Evolutionary conservation across 2,888 invertebrate genomes (phyloP).

Genomic region (Dermolepida albohirtum): DNA sequence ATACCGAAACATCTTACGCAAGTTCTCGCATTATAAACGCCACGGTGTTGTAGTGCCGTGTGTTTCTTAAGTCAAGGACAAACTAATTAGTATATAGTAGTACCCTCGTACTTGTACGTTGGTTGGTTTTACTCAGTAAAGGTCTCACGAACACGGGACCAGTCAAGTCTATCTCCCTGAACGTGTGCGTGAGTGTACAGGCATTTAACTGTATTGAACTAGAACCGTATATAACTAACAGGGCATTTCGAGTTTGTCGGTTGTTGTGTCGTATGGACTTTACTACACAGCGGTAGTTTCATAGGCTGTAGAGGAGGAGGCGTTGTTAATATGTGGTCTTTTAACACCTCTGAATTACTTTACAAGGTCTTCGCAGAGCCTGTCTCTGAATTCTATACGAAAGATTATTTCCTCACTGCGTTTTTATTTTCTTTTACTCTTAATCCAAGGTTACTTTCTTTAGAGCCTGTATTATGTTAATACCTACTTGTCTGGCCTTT

Average conservation of each 20-base stretch:
- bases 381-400: conserved; percentile 6
- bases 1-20: conserved; percentile 42
- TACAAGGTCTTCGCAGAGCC: conserved; percentile 19
- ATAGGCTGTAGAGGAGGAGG: conserved; percentile 5
- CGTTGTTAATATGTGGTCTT: conserved; percentile 27
- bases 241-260: conserved; percentile 18
- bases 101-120: conserved; percentile 39
- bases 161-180: not conserved
- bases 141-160: not conserved
- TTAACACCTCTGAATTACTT: conserved; percentile 30
- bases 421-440: conserved; percentile 19
- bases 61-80: conserved; percentile 39
- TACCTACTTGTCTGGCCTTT: conserved; percentile 1
- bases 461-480: conserved; percentile 9
- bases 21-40: conserved; percentile 36
- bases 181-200: not conserved
- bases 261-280: conserved; percentile 6
- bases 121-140: conserved; percentile 4
- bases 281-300: conserved; percentile 1
- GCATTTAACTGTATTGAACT: conserved; percentile 34
- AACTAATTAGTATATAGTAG: conserved; percentile 35
- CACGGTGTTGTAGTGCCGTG: conserved; percentile 2
- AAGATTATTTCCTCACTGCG: conserved; percentile 11
- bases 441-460: conserved; percentile 22
- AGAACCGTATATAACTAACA: conserved; percentile 29